These are phyloP conservation scores for Musca domestica DNA, from an alignment of 1,140 invertebrate genomes.

Conservation along the genomic window DNA sequence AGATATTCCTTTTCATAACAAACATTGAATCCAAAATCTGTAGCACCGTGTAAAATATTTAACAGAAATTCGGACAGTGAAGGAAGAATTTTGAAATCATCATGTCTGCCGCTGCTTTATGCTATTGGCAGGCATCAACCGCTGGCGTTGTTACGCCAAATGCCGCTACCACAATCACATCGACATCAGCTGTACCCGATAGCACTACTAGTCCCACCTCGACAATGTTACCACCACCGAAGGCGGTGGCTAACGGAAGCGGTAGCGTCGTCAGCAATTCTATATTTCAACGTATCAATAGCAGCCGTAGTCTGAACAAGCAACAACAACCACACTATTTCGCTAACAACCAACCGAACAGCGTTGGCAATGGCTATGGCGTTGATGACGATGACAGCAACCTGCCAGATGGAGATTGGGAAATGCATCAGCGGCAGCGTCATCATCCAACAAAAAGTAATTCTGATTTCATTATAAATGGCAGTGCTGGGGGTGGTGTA, in stretches of 20 bases:
- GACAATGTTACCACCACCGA: background rate
- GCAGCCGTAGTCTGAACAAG: background rate
- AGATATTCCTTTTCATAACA: background rate
- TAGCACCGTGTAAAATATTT: background rate
- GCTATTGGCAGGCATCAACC: constrained; percentile 19
- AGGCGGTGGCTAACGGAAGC: background rate
- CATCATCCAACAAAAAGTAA: background rate
- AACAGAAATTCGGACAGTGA: background rate
- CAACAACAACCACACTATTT: background rate
- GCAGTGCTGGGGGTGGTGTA: background rate
- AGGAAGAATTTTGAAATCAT: background rate
- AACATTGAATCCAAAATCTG: background rate
- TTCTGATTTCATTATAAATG: background rate
- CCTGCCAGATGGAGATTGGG: constrained; percentile 19
- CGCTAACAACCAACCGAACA: background rate
- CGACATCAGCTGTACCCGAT: background rate
- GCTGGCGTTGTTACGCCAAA: background rate
- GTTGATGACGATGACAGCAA: background rate
- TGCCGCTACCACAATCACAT: background rate
- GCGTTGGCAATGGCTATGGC: background rate
- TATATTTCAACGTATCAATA: no score
- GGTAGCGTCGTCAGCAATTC: no score
- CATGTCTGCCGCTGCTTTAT: constrained; percentile 28
- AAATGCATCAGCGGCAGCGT: constrained; percentile 5
- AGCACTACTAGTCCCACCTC: constrained; percentile 12